Evolutionary conservation across 2,888 invertebrate species (phyloP), one percentile per base, ranked within the genome.

Genomic region (Trichopoda pennipes): DNA sequence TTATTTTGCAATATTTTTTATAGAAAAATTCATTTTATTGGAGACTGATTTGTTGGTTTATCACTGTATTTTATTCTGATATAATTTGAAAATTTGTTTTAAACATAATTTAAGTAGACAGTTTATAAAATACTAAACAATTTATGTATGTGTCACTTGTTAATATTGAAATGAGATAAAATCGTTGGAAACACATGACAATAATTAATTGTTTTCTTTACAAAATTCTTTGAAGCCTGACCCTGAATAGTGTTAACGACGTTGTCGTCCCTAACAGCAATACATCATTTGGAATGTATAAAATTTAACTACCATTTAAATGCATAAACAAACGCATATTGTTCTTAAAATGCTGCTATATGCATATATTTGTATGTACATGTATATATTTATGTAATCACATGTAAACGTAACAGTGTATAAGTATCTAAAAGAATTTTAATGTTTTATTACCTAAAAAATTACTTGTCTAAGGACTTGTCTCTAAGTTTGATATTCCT

Each of bases 221-320:
- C 38, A 38, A 44, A 44, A 68, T 28, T 60, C 4, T 53, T 44
- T 28, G 66, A 66, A 55, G 23, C 73, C 74, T 79, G 81, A 84
- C 83, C 80, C 80, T 83, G 83, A 81, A 75, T 68, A 53, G 60
- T 63, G 72, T 73, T 83, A 69, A 12, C 7, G 38, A 38, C 7
- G 3, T 38, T 38, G 10, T 38, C 12, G 1, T 38, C 12, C 2
- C 1, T 3, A 12, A 35, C 3, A 80, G 17, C 61, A 77, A 73
- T 56, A 70, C 70, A 55, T 69, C 75, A 75, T 80, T 80, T 80
- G 77, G 77, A 73, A 83, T 77, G 70, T 61, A 74, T 74, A 74
- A 44, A 55, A 14, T 56, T 83, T 80, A 80, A 75, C 83, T 83
- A 78, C 78, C 74, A 73, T 80, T 81, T 84, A 81, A 68, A 70